These are phyloP conservation scores for Phocoena sinus DNA, from an alignment of 2,113 vertebrate species.

Conservation along the genomic window DNA sequence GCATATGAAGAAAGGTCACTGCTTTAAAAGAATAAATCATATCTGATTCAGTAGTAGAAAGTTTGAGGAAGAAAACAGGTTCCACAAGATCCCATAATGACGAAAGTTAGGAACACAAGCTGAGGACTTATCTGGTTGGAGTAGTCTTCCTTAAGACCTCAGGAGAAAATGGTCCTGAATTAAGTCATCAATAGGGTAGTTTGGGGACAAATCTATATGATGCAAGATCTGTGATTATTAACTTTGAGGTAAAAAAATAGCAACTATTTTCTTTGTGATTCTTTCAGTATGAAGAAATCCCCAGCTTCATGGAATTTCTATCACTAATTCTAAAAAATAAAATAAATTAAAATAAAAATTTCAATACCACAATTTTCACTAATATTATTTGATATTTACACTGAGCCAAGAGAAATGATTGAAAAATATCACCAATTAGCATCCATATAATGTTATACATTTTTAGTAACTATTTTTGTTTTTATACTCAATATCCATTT, in stretches of 20 bases:
- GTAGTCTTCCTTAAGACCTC: neutral
- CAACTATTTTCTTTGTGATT: neutral
- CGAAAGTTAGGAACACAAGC: neutral
- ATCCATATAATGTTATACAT: neutral
- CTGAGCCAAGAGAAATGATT: neutral
- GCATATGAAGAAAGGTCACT: neutral
- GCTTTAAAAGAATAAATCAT: constrained; percentile 10
- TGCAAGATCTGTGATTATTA: neutral
- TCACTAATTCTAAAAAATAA: neutral
- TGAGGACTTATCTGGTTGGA: neutral
- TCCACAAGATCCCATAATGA: neutral
- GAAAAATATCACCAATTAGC: neutral
- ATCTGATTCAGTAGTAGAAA: neutral
- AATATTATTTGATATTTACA: neutral
- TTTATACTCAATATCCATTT: neutral
- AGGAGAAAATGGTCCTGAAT: neutral
- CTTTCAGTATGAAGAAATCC: neutral
- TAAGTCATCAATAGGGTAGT: neutral
- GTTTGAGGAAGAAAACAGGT: neutral
- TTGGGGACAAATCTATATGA: neutral
- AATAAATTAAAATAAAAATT: neutral
- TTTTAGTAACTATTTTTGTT: neutral
- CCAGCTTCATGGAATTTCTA: neutral
- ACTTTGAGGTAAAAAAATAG: neutral
- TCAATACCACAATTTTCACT: neutral